Evolutionary conservation across 2,113 vertebrate species (phyloP).

Genomic region (Leptobrachium leishanense): DNA sequence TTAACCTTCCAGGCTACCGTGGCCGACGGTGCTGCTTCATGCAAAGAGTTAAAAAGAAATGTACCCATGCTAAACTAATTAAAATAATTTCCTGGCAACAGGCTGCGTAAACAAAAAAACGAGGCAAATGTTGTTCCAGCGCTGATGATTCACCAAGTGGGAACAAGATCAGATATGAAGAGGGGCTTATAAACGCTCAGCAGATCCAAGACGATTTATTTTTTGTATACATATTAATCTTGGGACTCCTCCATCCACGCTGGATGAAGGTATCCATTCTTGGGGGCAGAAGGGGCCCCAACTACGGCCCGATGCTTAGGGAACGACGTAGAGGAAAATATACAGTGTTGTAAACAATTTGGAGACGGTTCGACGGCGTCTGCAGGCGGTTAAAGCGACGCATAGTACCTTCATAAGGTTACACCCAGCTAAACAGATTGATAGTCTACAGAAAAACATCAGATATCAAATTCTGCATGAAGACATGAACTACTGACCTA

Average conservation of each 20-base stretch:
- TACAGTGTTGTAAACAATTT: too few relatives aligned
- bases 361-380: too few relatives aligned
- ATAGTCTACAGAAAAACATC: too few relatives aligned
- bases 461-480: too few relatives aligned
- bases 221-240: constrained; percentile 25
- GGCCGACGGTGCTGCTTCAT: not conserved
- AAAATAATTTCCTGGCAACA: constrained; percentile 32
- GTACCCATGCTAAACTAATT: constrained; percentile 40
- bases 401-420: too few relatives aligned
- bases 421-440: too few relatives aligned
- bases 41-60: constrained; percentile 9
- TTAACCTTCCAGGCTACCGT: too few relatives aligned
- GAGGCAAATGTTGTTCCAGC: constrained; percentile 10
- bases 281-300: not conserved
- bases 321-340: not conserved
- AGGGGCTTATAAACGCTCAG: not conserved
- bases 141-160: constrained; percentile 33
- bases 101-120: constrained; percentile 24
- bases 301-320: not conserved
- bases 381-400: too few relatives aligned
- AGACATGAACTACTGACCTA: too few relatives aligned
- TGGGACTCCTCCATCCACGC: constrained; percentile 6
- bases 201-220: not conserved
- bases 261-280: constrained; percentile 5
- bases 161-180: constrained; percentile 39